Percentiles rank a stretch among this genome's conserved stretches.
Conservation (phyloP, 2,113 vertebrate species). For the Python bivittatus region DNA sequence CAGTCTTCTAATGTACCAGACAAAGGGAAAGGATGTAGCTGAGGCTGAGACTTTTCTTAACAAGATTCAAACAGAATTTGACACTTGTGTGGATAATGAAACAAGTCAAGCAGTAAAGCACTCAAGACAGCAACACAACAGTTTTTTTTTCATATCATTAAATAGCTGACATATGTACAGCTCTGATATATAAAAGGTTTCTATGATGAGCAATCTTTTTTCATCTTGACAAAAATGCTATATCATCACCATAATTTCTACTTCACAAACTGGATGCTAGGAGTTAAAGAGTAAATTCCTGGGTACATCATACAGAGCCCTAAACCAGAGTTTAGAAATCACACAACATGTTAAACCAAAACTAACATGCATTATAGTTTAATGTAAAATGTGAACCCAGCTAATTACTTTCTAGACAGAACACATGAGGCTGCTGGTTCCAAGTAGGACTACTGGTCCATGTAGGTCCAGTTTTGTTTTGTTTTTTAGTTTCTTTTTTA, state of each 20-base stretch:
- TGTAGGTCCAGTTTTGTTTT: neutral
- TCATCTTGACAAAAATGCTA: neutral
- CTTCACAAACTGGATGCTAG: neutral
- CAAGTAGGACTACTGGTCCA: neutral
- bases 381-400: neutral
- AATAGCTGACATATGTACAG: neutral
- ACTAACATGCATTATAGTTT: neutral
- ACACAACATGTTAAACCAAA: neutral
- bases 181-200: neutral
- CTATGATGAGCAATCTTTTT: neutral
- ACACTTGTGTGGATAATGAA: neutral
- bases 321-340: neutral
- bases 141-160: neutral
- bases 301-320: neutral
- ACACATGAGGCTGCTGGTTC: neutral
- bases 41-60: neutral
- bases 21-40: neutral
- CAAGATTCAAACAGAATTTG: neutral
- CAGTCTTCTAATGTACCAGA: neutral
- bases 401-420: neutral
- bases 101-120: neutral
- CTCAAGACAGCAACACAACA: neutral
- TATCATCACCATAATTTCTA: neutral
- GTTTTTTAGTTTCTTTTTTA: neutral
- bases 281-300: neutral